These are phyloP conservation scores for Poecilia velifera DNA, from an alignment of 2,797 vertebrate genomes.

Conservation along the genomic window DNA sequence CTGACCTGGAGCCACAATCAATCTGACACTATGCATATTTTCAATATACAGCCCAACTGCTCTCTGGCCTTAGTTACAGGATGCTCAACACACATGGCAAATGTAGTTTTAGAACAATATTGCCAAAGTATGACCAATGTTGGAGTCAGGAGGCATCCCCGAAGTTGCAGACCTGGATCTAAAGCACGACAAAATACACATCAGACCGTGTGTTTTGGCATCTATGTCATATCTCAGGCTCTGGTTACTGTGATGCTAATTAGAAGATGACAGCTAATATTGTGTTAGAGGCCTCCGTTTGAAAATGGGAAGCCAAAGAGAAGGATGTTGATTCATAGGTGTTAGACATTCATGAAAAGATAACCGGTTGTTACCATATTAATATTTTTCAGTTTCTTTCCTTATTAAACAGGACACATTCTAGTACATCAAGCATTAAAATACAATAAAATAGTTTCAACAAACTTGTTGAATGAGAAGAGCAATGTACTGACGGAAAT, in stretches of 20 bases:
- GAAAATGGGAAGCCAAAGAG: neutral
- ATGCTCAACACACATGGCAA: too few species aligned
- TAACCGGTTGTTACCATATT: too few species aligned
- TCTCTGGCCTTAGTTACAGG: too few species aligned
- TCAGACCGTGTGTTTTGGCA: neutral
- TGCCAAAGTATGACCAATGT: neutral
- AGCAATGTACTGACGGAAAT: neutral
- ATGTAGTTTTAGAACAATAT: too few species aligned
- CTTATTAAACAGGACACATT: too few species aligned
- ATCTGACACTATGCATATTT: neutral
- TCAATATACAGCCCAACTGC: neutral
- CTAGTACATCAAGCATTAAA: too few species aligned
- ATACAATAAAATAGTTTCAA: too few species aligned
- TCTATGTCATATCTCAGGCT: neutral
- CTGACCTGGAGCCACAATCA: neutral
- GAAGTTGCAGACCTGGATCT: neutral
- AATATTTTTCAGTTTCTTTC: too few species aligned
- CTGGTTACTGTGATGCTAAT: neutral
- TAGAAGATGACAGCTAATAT: slow-evolving; percentile 1
- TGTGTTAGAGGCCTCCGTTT: neutral
- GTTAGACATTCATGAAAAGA: neutral
- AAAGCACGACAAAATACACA: neutral
- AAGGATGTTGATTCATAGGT: neutral
- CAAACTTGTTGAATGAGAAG: neutral
- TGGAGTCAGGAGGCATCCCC: neutral